A percentile compares a stretch with the other conserved stretches of the same genome.
Conservation (phyloP, 92 coral and sea anemone species). For the Phymanthus crucifer region DNA sequence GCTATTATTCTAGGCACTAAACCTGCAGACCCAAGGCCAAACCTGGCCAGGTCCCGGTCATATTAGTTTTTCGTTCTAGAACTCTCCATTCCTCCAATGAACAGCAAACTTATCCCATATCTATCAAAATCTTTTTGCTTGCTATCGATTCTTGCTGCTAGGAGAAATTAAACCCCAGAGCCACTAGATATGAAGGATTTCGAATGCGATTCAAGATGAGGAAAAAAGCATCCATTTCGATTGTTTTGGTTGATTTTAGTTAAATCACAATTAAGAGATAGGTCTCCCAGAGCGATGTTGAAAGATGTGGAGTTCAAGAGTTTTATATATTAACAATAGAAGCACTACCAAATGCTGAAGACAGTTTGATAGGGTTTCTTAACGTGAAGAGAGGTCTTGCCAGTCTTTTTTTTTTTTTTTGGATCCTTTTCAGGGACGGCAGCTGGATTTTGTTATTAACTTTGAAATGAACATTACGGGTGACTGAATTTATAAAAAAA, state of each 20-base stretch:
- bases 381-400: neutral
- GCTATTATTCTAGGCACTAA: too few relatives aligned
- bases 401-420: neutral
- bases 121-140: too few relatives aligned
- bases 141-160: too few relatives aligned
- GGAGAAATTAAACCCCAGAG: too few relatives aligned
- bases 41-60: too few relatives aligned
- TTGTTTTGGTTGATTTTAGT: neutral
- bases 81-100: too few relatives aligned
- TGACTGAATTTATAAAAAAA: neutral
- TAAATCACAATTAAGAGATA: neutral
- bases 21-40: too few relatives aligned
- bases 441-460: neutral
- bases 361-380: neutral
- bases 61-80: too few relatives aligned
- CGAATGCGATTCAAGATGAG: neutral
- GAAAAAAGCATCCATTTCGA: neutral
- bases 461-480: neutral
- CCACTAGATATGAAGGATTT: neutral
- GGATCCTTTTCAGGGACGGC: neutral
- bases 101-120: too few relatives aligned
- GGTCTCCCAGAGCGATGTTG: conserved; percentile 5
- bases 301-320: neutral
- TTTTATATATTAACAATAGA: neutral
- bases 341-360: neutral